These are phyloP conservation scores for Cantharis lateralis DNA, from an alignment of 2,888 invertebrate species.

Conservation along the genomic window DNA sequence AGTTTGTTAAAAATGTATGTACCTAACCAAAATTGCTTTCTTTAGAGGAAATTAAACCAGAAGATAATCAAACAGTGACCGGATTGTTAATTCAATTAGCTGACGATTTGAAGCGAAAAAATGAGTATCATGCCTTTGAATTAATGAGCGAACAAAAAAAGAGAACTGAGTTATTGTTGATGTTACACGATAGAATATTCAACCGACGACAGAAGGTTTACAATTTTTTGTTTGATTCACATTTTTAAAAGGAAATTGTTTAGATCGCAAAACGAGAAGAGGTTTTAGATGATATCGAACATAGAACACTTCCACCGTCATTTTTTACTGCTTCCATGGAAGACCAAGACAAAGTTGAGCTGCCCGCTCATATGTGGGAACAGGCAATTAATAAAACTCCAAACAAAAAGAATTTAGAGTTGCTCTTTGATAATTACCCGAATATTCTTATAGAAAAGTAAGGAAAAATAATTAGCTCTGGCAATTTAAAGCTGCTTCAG, in stretches of 20 bases:
- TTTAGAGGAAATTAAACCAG: slow-evolving; percentile 33
- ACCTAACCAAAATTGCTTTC: neutral
- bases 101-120: slow-evolving; percentile 46
- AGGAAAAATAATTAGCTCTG: too few species aligned
- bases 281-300: slow-evolving; percentile 50
- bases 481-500: too few species aligned
- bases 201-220: slow-evolving; percentile 41
- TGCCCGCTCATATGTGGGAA: slow-evolving; percentile 54
- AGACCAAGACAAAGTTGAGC: slow-evolving; percentile 45
- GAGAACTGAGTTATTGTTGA: slow-evolving; percentile 46
- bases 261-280: slow-evolving; percentile 50
- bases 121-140: slow-evolving; percentile 43
- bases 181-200: slow-evolving; percentile 48
- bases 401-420: slow-evolving; percentile 44
- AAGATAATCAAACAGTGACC: slow-evolving; percentile 49
- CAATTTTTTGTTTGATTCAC: neutral
- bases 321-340: slow-evolving; percentile 47
- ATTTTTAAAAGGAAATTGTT: neutral
- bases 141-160: slow-evolving; percentile 41
- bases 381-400: slow-evolving; percentile 52
- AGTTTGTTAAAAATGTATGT: neutral
- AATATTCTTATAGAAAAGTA: slow-evolving; percentile 47
- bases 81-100: slow-evolving; percentile 49
- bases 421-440: slow-evolving; percentile 47
- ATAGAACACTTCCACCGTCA: slow-evolving; percentile 44